Evolutionary conservation across 2,888 invertebrate species (phyloP), one percentile per base, ranked within the genome.

Genomic region (Auanema freiburgensis): DNA sequence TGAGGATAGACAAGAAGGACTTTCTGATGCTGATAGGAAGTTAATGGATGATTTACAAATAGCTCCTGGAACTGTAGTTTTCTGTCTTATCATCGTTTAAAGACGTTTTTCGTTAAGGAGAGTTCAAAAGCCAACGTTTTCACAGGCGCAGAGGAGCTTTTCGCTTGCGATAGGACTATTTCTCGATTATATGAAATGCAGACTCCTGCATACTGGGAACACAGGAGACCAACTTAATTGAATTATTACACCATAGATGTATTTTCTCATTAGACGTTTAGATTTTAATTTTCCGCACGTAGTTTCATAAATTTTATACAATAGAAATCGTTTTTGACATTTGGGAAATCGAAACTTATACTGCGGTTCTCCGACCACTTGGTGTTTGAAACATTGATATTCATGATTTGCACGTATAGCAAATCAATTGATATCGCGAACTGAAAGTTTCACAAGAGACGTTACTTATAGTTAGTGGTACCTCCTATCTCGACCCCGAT

Each of bases 141-240:
- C 82, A 95, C 94, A 0, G 97, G 97, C 0, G 93, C 93, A 84
- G 98, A 99, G 85, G 98, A 99, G 86, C 86, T 93, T 79, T 98
- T 98, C 86, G 97, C 98, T 0, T 94, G 91, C 84, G 93, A 95
- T 80, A 88, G 98, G 62, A 95, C 96, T 23, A 85, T 94, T 25
- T 97, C 97, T 0, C 88, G 98, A 70, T 88, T 98, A 42, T 89
- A 90, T 73, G 94, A 98, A 87, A 98, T 98, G 97, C 93, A 95
- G 86, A 91, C 92, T 0, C 89, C 90, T 59, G 91, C 91, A 72
- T 98, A 98, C 85, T 96, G 96, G 96, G 66, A 67, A 42, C 63
- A 71, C n/a, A 49, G 78, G 40, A 66, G 73, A 57, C 72, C 72
- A 1, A 65, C 66, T 49, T 65, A 8, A 68, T 50, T 46, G 65